phyloP scores from a whole-genome alignment of 2,113 vertebrate genomes.

The Pitta sordida region DNA sequence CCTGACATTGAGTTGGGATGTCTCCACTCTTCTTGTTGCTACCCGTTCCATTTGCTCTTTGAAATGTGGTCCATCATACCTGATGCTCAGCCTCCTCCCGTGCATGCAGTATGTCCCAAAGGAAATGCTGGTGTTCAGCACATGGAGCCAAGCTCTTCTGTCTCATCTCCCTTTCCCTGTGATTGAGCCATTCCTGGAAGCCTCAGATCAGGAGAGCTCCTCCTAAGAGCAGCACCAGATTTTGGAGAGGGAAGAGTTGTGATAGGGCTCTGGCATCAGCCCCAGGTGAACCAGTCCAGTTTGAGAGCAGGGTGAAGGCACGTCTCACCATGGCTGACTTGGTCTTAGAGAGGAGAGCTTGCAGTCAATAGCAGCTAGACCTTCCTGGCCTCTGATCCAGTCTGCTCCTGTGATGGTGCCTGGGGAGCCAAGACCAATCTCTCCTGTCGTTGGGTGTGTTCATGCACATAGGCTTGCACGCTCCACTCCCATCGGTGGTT shows the following conservation, averaged over 20 bases:
- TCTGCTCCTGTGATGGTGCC: not conserved
- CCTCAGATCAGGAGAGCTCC: not conserved
- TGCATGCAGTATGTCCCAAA: not conserved
- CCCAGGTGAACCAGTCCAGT: not conserved
- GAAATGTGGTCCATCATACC: not conserved
- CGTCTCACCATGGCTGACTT: not conserved
- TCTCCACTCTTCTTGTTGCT: not conserved
- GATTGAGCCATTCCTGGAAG: not conserved
- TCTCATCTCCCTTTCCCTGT: not conserved
- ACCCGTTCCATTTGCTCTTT: not conserved
- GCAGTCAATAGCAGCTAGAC: not conserved
- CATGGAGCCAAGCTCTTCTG: not conserved
- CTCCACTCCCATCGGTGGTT: not conserved
- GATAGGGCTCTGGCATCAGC: not conserved
- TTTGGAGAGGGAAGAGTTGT: not conserved
- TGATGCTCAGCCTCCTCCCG: not conserved
- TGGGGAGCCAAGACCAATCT: conserved; percentile 31
- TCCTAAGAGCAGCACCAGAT: not conserved
- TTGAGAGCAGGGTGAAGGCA: not conserved
- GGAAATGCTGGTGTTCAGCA: not conserved
- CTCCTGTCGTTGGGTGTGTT: conserved; percentile 23
- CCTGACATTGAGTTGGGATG: not conserved
- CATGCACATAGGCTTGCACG: conserved; percentile 8
- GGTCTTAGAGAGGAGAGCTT: not conserved
- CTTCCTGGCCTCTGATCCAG: not conserved